Evolutionary conservation across 2,888 invertebrate species (phyloP).

Genomic region (Sycophila texana): DNA sequence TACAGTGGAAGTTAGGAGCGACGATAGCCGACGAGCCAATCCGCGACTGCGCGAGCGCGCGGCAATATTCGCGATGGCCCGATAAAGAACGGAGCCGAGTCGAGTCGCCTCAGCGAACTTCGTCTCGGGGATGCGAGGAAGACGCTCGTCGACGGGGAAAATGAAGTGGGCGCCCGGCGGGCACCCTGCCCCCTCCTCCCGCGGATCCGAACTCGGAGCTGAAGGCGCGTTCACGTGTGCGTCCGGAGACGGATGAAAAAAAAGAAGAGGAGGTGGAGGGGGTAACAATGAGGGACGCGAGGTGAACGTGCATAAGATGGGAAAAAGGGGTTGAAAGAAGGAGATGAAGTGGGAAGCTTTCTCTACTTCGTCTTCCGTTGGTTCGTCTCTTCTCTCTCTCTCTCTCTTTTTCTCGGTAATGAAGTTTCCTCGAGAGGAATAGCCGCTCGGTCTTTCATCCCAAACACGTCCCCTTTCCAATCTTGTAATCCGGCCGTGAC

Average conservation of each 20-base stretch:
- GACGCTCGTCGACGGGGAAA: slow-evolving; percentile 7
- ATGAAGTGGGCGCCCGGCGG: slow-evolving; percentile 13
- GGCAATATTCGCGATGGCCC: slow-evolving; percentile 25
- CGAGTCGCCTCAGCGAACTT: no score
- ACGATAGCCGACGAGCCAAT: slow-evolving; percentile 6
- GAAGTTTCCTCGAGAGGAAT: slow-evolving; percentile 53
- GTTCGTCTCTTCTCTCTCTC: not conserved
- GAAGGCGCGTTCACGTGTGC: not conserved
- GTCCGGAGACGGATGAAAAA: not conserved
- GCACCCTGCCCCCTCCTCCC: no score
- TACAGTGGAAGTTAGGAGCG: slow-evolving; percentile 35
- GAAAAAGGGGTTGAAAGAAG: not conserved
- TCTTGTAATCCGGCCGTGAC: slow-evolving; percentile 52
- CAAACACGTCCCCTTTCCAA: slow-evolving; percentile 54
- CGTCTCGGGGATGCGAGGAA: not conserved
- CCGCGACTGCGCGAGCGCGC: not conserved
- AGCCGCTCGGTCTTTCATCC: slow-evolving; percentile 51
- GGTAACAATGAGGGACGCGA: not conserved
- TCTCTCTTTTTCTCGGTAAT: slow-evolving; percentile 40
- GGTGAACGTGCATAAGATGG: slow-evolving; percentile 30
- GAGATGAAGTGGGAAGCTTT: slow-evolving; percentile 5
- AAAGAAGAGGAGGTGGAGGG: not conserved
- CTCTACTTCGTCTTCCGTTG: not conserved
- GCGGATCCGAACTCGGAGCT: slow-evolving; percentile 3
- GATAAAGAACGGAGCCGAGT: slow-evolving; percentile 18